phyloP scores from a whole-genome alignment of 1,140 invertebrate genomes.

The Meloidogyne exigua region DNA sequence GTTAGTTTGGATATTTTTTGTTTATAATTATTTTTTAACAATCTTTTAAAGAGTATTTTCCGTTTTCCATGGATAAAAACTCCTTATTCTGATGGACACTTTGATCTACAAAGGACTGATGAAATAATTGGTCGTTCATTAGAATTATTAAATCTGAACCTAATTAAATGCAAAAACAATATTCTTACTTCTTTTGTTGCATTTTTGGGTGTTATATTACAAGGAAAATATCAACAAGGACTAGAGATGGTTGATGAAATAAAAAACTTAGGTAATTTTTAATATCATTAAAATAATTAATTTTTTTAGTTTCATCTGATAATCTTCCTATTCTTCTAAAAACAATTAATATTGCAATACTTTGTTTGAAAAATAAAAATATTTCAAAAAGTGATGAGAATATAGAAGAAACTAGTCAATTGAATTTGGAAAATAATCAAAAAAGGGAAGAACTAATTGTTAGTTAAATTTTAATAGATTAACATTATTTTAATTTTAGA shows the following conservation, averaged over 20 bases:
- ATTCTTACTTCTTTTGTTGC: background rate
- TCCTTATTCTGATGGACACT: slow-evolving; percentile 80
- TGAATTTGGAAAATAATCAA: background rate
- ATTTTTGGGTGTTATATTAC: slow-evolving; percentile 11
- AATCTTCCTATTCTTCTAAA: background rate
- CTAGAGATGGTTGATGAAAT: background rate
- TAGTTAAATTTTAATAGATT: background rate
- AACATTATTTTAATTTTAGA: background rate
- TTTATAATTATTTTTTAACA: background rate
- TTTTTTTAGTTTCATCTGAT: background rate
- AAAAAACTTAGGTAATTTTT: background rate
- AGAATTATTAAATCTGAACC: slow-evolving; percentile 61
- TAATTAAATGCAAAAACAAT: slow-evolving; percentile 13
- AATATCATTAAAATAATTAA: too few species aligned
- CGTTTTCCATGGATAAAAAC: slow-evolving; percentile 78
- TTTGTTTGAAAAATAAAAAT: background rate
- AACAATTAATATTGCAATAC: background rate
- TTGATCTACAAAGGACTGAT: slow-evolving; percentile 74
- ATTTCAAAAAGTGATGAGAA: background rate
- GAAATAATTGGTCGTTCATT: slow-evolving; percentile 79
- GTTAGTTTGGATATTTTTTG: slow-evolving; percentile 25
- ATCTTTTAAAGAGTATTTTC: slow-evolving; percentile 70
- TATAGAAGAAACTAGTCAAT: background rate
- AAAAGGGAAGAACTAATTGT: slow-evolving; percentile 1
- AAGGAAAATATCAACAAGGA: slow-evolving; percentile 10